phyloP scores from a whole-genome alignment of 2,113 vertebrate species.

The Pongo abelii region DNA sequence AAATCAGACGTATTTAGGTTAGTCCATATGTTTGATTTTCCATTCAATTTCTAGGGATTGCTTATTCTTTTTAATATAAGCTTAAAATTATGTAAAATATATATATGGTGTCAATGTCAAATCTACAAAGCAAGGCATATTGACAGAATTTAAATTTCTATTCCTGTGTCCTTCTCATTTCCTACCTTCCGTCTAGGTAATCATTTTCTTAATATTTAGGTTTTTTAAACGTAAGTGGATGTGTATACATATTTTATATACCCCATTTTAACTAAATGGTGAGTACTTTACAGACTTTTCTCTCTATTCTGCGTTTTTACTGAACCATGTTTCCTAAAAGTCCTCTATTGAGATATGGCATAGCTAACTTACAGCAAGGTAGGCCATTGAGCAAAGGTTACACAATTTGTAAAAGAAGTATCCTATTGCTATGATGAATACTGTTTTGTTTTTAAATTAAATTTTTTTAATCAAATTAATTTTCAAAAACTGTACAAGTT shows the following conservation, averaged over 20 bases:
- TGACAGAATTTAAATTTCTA: background rate
- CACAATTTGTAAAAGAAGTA: background rate
- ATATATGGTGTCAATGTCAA: background rate
- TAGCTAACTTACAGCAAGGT: background rate
- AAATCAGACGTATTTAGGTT: background rate
- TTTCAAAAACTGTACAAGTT: background rate
- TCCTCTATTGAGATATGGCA: background rate
- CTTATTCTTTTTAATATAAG: background rate
- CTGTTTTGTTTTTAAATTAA: background rate
- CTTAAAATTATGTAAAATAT: background rate
- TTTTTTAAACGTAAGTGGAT: background rate
- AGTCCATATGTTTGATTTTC: background rate
- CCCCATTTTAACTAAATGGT: background rate
- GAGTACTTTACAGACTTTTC: background rate
- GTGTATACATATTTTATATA: background rate
- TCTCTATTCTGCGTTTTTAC: background rate
- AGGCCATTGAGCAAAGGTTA: background rate
- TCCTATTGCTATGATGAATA: background rate
- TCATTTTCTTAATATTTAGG: background rate
- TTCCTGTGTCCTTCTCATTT: background rate
- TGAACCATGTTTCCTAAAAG: background rate
- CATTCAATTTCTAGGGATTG: background rate
- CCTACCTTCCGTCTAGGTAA: background rate
- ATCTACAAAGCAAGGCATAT: background rate
- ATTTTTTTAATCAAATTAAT: background rate